These are phyloP conservation scores for Phorcus lineatus DNA, from an alignment of 2,888 invertebrate species.

Conservation along the genomic window DNA sequence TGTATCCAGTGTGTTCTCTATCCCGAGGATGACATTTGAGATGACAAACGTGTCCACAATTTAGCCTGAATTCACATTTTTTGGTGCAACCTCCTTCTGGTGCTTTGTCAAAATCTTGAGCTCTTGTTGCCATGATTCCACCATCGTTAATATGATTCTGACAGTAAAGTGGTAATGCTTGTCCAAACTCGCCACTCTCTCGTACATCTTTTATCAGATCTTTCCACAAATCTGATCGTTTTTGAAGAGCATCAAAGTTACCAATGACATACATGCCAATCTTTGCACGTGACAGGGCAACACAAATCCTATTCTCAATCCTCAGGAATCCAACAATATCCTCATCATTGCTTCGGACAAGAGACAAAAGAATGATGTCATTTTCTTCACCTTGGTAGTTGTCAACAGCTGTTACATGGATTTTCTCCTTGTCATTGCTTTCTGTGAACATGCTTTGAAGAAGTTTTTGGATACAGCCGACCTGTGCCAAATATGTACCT, in stretches of 20 bases:
- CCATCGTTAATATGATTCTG: slow-evolving; percentile 59
- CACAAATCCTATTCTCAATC: slow-evolving; percentile 70
- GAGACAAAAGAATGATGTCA: slow-evolving; percentile 71
- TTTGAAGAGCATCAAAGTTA: slow-evolving; percentile 55
- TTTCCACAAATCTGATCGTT: slow-evolving; percentile 50
- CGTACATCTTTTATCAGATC: slow-evolving; percentile 40
- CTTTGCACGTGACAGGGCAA: slow-evolving; percentile 71
- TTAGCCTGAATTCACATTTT: slow-evolving; percentile 48
- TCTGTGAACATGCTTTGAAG: slow-evolving; percentile 48
- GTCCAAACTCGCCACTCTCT: slow-evolving; percentile 39
- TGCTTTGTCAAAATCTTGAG: slow-evolving; percentile 47
- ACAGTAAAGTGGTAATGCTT: slow-evolving; percentile 51
- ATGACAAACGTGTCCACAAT: slow-evolving; percentile 63
- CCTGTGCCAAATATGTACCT: slow-evolving; percentile 71
- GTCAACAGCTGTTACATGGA: slow-evolving; percentile 62
- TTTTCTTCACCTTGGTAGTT: slow-evolving; percentile 74
- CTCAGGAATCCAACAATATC: slow-evolving; percentile 68
- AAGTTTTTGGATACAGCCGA: slow-evolving; percentile 51
- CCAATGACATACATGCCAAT: slow-evolving; percentile 71
- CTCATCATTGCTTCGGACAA: slow-evolving; percentile 63
- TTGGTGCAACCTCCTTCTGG: slow-evolving; percentile 61
- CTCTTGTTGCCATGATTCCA: slow-evolving; percentile 31
- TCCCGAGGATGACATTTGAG: slow-evolving; percentile 51
- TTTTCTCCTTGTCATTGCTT: neutral
- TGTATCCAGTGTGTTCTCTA: slow-evolving; percentile 58